Evolutionary conservation across 2,113 vertebrate genomes (phyloP).

Genomic region (Esox niger): DNA sequence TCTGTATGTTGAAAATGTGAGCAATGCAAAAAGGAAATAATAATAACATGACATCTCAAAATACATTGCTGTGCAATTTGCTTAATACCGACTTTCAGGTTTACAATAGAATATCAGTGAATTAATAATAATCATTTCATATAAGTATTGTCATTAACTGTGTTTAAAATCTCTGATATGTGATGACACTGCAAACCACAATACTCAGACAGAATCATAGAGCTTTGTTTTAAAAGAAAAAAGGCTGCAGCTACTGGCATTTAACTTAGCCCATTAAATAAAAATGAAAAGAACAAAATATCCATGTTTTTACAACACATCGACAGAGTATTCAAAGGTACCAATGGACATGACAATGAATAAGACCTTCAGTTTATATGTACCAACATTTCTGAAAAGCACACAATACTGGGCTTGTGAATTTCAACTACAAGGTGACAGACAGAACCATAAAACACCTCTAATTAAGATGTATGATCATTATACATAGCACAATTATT

Average conservation of each 20-base stretch:
- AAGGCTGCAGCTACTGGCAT: neutral
- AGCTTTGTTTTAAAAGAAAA: neutral
- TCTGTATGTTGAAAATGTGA: too few species aligned
- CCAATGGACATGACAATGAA: neutral
- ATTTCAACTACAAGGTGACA: neutral
- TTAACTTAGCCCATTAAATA: neutral
- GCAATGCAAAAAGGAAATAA: neutral
- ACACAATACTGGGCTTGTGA: neutral
- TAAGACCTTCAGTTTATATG: neutral
- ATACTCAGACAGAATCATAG: neutral
- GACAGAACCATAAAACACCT: conserved; percentile 7
- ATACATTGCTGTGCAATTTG: too few species aligned
- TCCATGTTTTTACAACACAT: neutral
- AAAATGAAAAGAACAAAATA: neutral
- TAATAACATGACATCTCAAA: too few species aligned
- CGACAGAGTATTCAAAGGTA: neutral
- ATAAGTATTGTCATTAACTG: too few species aligned
- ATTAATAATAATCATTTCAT: too few species aligned
- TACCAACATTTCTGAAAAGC: too few species aligned
- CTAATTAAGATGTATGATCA: neutral
- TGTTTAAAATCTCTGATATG: neutral
- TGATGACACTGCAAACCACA: conserved; percentile 19
- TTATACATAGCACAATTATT: too few species aligned
- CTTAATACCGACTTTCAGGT: too few species aligned
- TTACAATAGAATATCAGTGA: too few species aligned